phyloP scores from a whole-genome alignment of 1,140 invertebrate genomes.

The Asbolus verrucosus region DNA sequence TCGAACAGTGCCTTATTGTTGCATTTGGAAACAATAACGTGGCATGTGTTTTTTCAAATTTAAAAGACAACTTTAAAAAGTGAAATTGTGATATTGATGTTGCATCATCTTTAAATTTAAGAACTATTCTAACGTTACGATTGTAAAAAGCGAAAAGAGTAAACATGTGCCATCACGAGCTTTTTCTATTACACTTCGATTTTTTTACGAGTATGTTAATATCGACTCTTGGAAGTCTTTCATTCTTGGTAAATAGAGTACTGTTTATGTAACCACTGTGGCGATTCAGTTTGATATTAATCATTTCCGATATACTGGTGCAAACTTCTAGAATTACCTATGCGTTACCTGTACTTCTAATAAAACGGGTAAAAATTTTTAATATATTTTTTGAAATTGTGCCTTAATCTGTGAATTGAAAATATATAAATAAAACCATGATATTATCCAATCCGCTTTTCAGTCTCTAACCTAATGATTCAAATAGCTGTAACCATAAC shows the following conservation, averaged over 20 bases:
- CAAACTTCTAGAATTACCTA: conserved; percentile 15
- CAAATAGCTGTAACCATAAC: conserved; percentile 16
- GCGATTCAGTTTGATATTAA: conserved; percentile 19
- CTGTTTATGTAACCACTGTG: neutral
- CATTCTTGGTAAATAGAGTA: conserved; percentile 5
- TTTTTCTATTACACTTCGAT: conserved; percentile 49
- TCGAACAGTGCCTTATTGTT: conserved; percentile 60
- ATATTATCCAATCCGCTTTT: conserved; percentile 17
- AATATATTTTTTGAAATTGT: conserved; percentile 38
- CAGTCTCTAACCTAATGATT: neutral
- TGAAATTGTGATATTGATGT: conserved; percentile 55
- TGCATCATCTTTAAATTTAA: conserved; percentile 48
- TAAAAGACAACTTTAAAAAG: conserved; percentile 52
- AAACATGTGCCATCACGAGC: conserved; percentile 55
- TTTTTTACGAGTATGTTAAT: conserved; percentile 46
- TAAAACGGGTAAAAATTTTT: conserved; percentile 29
- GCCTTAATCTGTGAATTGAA: conserved; percentile 40
- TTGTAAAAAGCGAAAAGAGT: neutral
- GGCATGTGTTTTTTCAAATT: conserved; percentile 56
- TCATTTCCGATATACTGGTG: conserved; percentile 10
- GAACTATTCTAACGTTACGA: conserved; percentile 39
- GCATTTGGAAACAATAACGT: conserved; percentile 54
- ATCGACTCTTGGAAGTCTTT: conserved; percentile 1
- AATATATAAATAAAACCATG: conserved; percentile 31
- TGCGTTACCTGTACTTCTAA: conserved; percentile 35